Base-by-base conservation (phyloP, 1,140 invertebrate species). In the Cotesia chilonis region DNA sequence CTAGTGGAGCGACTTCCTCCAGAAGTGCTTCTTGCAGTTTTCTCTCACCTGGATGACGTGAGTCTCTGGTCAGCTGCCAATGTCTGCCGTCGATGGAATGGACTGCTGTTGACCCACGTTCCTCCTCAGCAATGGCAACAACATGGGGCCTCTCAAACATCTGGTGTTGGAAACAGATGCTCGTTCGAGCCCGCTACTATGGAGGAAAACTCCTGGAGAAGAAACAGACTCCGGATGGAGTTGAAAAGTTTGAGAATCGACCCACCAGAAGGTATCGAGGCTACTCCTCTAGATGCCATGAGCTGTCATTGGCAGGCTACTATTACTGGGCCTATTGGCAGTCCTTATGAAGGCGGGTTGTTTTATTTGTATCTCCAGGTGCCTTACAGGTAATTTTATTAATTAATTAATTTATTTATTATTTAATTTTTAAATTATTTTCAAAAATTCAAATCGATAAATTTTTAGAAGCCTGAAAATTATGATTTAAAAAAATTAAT, bases 361-460 rank as follows among this genome's bases (percentile, higher is more conserved):
- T 99, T 99, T 87, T 98, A 95, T 85, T 87, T 99, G 36, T 96
- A 96, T 82, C 89, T 98, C 41, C 94, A 96, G 87, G 93, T 97
- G 75, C 92, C 93, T 14, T 89, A 90, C 75, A 91, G 90, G 91
- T 92, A 83, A 77, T 87, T 70, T 17, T 1, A 17, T 17, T 17
- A 54, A 59, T 54, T 71, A 38, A 41, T 68, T 52, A 3, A 41
- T 14, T 14, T 14, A 17, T 17, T 17, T 60, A 59, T 54, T 71
- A 38, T 52, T 68, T 52, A 3, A 41, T 61, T 47, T 52, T 12
- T 20, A 73, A 73, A 37, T 41, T 60, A 36, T 36, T 74, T 41
- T 51, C 14, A 68, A n/a, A n/a, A 37, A 55, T 35, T 17, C 0
- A 17, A 17, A 17, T 0, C 1, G 17, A 17, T 17, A 17, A 0